These are phyloP conservation scores for Hozukius guyotensis DNA, from an alignment of 2,797 vertebrate genomes.

Conservation along the genomic window DNA sequence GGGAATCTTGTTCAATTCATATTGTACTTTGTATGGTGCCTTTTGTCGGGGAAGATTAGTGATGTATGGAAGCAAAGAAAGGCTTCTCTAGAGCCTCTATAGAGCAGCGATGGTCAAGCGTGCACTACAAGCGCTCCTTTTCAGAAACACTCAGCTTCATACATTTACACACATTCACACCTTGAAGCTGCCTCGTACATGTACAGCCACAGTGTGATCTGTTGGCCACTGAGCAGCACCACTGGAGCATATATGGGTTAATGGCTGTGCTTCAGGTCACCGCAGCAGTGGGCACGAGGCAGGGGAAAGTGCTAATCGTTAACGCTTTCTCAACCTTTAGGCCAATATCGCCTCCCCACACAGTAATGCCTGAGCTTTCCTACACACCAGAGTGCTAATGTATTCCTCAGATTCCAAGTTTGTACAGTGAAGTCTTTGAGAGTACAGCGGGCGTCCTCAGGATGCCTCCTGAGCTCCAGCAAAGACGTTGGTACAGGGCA, in stretches of 20 bases:
- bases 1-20: background rate
- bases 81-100: background rate
- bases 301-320: conserved; percentile 14
- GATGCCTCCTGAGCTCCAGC: conserved; percentile 11
- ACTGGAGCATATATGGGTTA: background rate
- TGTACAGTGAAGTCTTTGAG: background rate
- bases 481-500: background rate
- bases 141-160: background rate
- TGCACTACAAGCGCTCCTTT: background rate
- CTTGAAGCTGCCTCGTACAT: background rate
- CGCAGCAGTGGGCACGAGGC: background rate
- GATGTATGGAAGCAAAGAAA: background rate
- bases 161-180: background rate
- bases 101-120: too few species aligned
- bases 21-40: background rate
- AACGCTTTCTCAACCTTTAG: background rate
- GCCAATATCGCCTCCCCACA: background rate
- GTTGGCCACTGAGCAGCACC: background rate
- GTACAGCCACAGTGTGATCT: background rate
- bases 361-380: background rate
- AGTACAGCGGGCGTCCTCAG: background rate
- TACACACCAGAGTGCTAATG: background rate
- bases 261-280: background rate
- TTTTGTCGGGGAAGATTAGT: background rate
- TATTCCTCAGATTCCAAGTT: background rate